Evolutionary conservation across 2,113 vertebrate species (phyloP), one percentile per base, ranked within the genome.

Genomic region (Paramormyrops kingsleyae): DNA sequence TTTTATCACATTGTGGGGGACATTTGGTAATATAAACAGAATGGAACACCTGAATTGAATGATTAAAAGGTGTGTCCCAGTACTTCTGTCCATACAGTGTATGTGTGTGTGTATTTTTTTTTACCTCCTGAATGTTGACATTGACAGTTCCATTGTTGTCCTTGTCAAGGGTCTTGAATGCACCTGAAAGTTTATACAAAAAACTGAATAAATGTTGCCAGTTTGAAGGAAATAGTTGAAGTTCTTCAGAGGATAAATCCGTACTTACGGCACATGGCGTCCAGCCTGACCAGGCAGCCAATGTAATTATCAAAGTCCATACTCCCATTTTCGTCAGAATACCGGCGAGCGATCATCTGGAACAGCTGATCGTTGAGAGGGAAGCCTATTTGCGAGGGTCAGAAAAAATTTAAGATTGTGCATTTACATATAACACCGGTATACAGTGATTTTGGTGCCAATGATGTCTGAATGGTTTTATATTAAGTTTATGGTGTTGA

Each of bases 261-360:
- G 70, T 15, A 96, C 97, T 97, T 92, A 92, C 98, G 96, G 91
- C 98, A 99, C 99, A 99, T 99, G 91, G 97, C 96, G 53, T 99
- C 98, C 91, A 99, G 94, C 7, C 97, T 95, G 17, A 99, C 97
- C 90, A 99, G 93, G 93, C 98, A 99, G 91, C 97, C 96, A 3
- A 99, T 97, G 94, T 97, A 99, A 93, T 94, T 97, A 94, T 98
- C 99, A 90, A 99, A 99, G 91, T 99, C 97, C 96, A 99, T 96
- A 93, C 96, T 95, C 0, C 97, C 97, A 0, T 92, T 94, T 15
- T 97, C 97, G 0, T 96, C 94, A 0, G 97, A 94, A 1, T 98
- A 99, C 0, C 98, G 96, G 89, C 96, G 97, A 52, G 96, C 74
- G 0, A 99, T 93, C 92, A 97, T 92, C 0, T 91, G 50, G 92